These are phyloP conservation scores for Malthinus flaveolus DNA, from an alignment of 2,888 invertebrate genomes.

Conservation along the genomic window DNA sequence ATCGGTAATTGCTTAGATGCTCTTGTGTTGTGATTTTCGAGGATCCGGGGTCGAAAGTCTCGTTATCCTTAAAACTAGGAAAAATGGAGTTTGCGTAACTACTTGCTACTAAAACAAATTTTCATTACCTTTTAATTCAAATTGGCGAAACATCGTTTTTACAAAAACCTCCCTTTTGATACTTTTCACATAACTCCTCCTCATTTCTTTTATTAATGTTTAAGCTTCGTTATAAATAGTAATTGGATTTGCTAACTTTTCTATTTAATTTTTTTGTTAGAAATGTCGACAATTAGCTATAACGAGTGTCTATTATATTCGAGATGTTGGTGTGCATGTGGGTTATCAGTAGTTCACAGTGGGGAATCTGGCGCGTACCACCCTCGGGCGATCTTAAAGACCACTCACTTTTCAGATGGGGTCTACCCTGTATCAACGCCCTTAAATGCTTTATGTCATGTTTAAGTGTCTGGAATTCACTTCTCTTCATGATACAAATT, in stretches of 20 bases:
- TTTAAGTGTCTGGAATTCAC: constrained; percentile 30
- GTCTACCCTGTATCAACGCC: constrained; percentile 30
- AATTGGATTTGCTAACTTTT: background rate
- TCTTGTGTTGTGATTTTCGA: too few relatives aligned
- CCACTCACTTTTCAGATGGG: constrained; percentile 28
- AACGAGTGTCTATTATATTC: constrained; percentile 27
- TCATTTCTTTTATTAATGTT: background rate
- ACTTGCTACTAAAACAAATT: too few relatives aligned
- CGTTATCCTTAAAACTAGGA: background rate
- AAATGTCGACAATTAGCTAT: constrained; percentile 7
- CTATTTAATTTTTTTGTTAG: background rate
- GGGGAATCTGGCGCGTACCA: constrained; percentile 25
- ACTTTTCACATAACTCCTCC: too few relatives aligned
- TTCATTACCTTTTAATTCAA: too few relatives aligned
- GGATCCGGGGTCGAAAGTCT: too few relatives aligned
- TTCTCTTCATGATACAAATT: constrained; percentile 30
- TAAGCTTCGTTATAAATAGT: background rate
- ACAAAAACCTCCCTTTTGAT: too few relatives aligned
- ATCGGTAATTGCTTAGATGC: too few relatives aligned
- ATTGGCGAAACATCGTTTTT: too few relatives aligned
- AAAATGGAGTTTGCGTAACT: too few relatives aligned
- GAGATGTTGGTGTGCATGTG: constrained; percentile 27
- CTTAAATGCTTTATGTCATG: constrained; percentile 33
- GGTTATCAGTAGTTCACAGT: constrained; percentile 30
- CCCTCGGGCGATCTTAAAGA: constrained; percentile 28